phyloP scores from a whole-genome alignment of 2,113 vertebrate species.

The Choloepus hoffmanni region DNA sequence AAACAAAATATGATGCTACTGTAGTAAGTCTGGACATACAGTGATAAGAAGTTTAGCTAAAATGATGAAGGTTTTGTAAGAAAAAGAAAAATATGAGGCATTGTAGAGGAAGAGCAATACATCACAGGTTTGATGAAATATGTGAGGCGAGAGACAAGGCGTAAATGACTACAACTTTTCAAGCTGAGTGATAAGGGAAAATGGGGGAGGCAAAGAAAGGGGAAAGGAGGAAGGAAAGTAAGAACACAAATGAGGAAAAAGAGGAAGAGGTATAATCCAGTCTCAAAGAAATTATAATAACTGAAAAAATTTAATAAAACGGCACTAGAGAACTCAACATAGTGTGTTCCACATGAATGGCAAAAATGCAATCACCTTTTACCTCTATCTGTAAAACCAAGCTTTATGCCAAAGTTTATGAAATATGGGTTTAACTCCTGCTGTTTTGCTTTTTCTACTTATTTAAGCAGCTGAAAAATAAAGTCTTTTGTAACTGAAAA shows the following conservation, averaged over 20 bases:
- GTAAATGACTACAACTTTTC: background rate
- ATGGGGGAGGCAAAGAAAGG: background rate
- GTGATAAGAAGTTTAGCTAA: background rate
- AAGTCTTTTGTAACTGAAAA: background rate
- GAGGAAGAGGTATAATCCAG: background rate
- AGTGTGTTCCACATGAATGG: background rate
- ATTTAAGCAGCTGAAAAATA: background rate
- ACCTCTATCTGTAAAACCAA: background rate
- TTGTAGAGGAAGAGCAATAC: background rate
- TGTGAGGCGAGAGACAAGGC: background rate
- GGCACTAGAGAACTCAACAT: background rate
- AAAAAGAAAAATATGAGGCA: background rate
- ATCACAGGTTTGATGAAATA: background rate
- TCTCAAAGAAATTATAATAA: background rate
- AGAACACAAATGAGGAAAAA: background rate
- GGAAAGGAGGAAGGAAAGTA: background rate
- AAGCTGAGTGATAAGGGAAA: background rate
- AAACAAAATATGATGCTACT: background rate
- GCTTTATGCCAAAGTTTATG: background rate
- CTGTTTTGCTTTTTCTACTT: background rate
- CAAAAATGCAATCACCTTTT: background rate
- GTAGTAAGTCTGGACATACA: background rate
- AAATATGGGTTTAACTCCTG: background rate
- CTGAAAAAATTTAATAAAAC: background rate
- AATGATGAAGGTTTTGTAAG: background rate